phyloP scores from a whole-genome alignment of 92 coral and sea anemone species.

The Epizoanthus stellaris region DNA sequence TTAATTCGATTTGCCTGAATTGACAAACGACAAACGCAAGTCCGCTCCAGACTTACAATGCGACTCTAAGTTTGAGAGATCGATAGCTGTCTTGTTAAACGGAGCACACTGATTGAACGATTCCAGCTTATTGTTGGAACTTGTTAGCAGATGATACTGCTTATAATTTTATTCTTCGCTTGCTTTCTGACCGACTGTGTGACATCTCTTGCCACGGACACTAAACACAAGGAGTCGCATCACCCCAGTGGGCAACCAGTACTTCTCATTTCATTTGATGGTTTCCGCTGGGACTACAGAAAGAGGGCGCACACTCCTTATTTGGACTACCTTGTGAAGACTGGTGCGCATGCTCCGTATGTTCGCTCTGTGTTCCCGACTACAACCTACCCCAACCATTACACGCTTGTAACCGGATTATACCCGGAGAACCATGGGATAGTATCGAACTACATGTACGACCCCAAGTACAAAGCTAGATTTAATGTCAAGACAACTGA shows the following conservation, averaged over 20 bases:
- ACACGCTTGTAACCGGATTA: conserved; percentile 86
- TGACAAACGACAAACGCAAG: too few species aligned
- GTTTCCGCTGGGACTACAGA: conserved; percentile 93
- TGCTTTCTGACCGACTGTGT: neutral
- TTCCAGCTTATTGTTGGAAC: too few species aligned
- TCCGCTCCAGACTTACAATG: too few species aligned
- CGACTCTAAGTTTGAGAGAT: too few species aligned
- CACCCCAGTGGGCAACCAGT: conserved; percentile 46
- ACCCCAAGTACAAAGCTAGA: conserved; percentile 62
- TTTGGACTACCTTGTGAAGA: conserved; percentile 72
- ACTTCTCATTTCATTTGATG: conserved; percentile 85
- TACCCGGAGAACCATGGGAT: conserved; percentile 93
- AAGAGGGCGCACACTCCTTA: conserved; percentile 76
- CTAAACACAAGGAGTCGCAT: neutral
- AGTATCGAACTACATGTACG: conserved; percentile 87
- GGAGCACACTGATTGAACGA: too few species aligned
- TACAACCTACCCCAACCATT: conserved; percentile 82
- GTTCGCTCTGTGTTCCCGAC: conserved; percentile 84
- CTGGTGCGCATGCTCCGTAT: conserved; percentile 78
- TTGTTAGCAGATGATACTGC: too few species aligned
- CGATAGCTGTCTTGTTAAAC: too few species aligned
- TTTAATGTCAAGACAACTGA: conserved; percentile 74
- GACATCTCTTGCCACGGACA: too few species aligned
- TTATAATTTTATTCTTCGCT: neutral
- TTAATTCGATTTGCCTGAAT: too few species aligned